phyloP scores from a whole-genome alignment of 1,140 invertebrate genomes.

The Telenomus remus region DNA sequence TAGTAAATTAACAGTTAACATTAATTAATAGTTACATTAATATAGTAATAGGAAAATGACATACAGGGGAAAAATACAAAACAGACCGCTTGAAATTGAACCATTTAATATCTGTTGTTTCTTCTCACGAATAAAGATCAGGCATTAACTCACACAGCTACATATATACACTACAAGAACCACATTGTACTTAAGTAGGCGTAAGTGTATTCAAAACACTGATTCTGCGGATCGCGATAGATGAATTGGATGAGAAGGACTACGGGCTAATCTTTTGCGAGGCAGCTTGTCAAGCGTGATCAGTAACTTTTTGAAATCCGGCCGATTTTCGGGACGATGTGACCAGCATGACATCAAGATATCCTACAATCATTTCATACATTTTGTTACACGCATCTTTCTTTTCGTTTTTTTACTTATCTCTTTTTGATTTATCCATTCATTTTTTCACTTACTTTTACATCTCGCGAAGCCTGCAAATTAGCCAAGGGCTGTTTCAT shows the following conservation, averaged over 20 bases:
- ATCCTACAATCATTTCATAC: conserved; percentile 80
- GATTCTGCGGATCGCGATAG: conserved; percentile 94
- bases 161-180: conserved; percentile 72
- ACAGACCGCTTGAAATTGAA: conserved; percentile 26
- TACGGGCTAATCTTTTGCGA: conserved; percentile 94
- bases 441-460: conserved; percentile 83
- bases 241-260: conserved; percentile 97
- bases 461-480: conserved; percentile 95
- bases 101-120: conserved; percentile 58
- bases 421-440: conserved; percentile 5
- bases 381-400: not conserved
- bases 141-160: conserved; percentile 65
- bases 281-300: conserved; percentile 92
- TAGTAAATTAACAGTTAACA: too few relatives aligned
- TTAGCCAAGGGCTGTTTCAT: conserved; percentile 96
- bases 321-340: conserved; percentile 87
- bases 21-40: too few relatives aligned
- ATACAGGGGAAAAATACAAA: not conserved
- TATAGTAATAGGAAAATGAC: not conserved
- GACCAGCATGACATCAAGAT: conserved; percentile 98
- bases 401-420: not conserved
- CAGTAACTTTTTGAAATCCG: conserved; percentile 91
- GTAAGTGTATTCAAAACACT: conserved; percentile 82
- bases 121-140: conserved; percentile 67
- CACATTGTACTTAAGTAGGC: conserved; percentile 68